These are phyloP conservation scores for Brassicogethes aeneus DNA, from an alignment of 2,888 invertebrate species.

Conservation along the genomic window DNA sequence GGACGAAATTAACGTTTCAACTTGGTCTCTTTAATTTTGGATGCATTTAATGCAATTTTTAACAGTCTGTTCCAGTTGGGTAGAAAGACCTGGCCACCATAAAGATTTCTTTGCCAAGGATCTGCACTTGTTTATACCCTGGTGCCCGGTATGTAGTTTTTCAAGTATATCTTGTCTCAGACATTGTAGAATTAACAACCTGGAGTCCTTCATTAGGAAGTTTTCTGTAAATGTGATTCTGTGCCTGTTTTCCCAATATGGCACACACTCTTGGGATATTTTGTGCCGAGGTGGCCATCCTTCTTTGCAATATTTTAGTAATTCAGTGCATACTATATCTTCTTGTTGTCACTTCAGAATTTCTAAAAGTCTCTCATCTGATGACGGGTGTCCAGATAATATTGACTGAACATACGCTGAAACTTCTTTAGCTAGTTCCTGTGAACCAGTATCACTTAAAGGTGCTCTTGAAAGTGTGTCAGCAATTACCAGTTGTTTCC, in stretches of 20 bases:
- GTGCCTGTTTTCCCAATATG: conserved; percentile 12
- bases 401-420: too few relatives aligned
- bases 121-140: too few relatives aligned
- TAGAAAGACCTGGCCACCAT: too few relatives aligned
- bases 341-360: too few relatives aligned
- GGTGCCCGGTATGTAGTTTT: conserved; percentile 18
- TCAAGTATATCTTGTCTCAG: conserved; percentile 13
- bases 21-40: conserved; percentile 6
- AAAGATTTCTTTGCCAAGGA: too few relatives aligned
- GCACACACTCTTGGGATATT: conserved; percentile 9
- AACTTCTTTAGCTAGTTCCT: too few relatives aligned
- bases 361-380: too few relatives aligned
- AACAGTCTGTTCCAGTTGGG: conserved; percentile 10
- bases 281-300: conserved; percentile 14
- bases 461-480: too few relatives aligned
- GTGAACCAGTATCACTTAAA: too few relatives aligned
- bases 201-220: conserved; percentile 8
- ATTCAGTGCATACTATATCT: neutral
- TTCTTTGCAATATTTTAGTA: conserved; percentile 4
- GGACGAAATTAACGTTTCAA: neutral
- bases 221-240: conserved; percentile 8
- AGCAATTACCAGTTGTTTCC: too few relatives aligned
- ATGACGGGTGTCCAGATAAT: too few relatives aligned
- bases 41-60: conserved; percentile 12
- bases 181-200: conserved; percentile 12